Evolutionary conservation across 2,888 invertebrate species (phyloP).

Genomic region (Synergus itoensis): DNA sequence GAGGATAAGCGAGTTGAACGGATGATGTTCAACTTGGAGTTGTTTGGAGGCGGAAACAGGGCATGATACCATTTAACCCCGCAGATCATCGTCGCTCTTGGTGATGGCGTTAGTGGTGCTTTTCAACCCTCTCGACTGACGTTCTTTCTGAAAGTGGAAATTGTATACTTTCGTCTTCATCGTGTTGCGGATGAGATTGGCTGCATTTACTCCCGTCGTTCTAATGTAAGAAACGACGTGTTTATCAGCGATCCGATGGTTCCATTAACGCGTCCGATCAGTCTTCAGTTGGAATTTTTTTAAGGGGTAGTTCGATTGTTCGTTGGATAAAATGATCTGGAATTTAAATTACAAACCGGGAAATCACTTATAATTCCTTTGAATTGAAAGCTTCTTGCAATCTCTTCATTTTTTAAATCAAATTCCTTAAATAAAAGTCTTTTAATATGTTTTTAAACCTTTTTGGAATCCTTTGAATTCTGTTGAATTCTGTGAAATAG

Average conservation of each 20-base stretch:
- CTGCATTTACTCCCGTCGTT: constrained; percentile 53
- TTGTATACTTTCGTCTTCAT: constrained; percentile 28
- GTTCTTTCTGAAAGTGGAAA: constrained; percentile 35
- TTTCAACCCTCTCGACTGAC: constrained; percentile 28
- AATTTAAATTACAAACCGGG: background rate
- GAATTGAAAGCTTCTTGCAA: too few species aligned
- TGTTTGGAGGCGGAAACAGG: constrained; percentile 68
- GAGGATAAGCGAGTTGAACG: constrained; percentile 51
- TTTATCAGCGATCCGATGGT: constrained; percentile 59
- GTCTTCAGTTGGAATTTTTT: constrained; percentile 30
- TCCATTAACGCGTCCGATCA: constrained; percentile 59
- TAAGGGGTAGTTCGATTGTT: background rate
- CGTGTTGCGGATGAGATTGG: constrained; percentile 54
- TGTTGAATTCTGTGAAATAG: too few species aligned
- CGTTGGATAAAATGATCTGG: background rate
- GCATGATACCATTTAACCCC: constrained; percentile 66
- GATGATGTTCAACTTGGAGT: constrained; percentile 54
- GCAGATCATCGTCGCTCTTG: constrained; percentile 1
- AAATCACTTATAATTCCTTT: too few species aligned
- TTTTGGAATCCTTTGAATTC: too few species aligned
- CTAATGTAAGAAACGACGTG: constrained; percentile 57
- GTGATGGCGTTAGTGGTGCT: constrained; percentile 26
- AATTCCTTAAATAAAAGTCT: too few species aligned
- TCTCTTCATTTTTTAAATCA: background rate
- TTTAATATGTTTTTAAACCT: too few species aligned